phyloP scores from a whole-genome alignment of 2,888 invertebrate species.

The Microplitis manilae region DNA sequence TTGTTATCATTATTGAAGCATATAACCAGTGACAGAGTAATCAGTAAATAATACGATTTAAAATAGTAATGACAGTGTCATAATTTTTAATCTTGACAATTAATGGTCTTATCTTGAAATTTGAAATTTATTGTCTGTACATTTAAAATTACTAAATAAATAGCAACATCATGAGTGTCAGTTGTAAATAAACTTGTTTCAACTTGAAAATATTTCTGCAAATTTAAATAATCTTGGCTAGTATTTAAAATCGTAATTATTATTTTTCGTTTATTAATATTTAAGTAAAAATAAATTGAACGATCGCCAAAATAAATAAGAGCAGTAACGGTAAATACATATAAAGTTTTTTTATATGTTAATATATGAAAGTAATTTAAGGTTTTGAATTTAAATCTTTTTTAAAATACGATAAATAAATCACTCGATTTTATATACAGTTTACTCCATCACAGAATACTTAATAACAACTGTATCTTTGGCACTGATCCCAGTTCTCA shows the following conservation, averaged over 20 bases:
- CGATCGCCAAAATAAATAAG: not conserved
- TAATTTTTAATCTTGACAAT: no score
- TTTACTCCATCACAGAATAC: slow-evolving; percentile 22
- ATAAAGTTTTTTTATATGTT: slow-evolving; percentile 2
- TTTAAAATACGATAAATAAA: not conserved
- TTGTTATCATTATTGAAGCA: no score
- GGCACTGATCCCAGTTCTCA: not conserved
- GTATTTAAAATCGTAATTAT: not conserved
- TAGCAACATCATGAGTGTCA: no score
- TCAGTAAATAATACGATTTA: no score
- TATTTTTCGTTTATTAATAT: not conserved
- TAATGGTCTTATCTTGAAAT: no score
- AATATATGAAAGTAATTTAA: slow-evolving; percentile 8
- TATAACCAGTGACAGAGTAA: no score
- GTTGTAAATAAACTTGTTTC: no score
- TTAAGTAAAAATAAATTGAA: not conserved
- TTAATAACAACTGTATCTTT: slow-evolving; percentile 3
- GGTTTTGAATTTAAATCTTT: slow-evolving; percentile 11
- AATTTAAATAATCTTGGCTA: no score
- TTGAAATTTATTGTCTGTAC: no score
- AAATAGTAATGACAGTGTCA: no score
- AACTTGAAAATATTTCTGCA: no score
- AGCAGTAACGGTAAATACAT: slow-evolving; percentile 10
- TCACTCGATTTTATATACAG: not conserved
- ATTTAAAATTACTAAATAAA: no score